These are phyloP conservation scores for Mythimna pallens DNA, from an alignment of 2,888 invertebrate genomes.

Conservation along the genomic window DNA sequence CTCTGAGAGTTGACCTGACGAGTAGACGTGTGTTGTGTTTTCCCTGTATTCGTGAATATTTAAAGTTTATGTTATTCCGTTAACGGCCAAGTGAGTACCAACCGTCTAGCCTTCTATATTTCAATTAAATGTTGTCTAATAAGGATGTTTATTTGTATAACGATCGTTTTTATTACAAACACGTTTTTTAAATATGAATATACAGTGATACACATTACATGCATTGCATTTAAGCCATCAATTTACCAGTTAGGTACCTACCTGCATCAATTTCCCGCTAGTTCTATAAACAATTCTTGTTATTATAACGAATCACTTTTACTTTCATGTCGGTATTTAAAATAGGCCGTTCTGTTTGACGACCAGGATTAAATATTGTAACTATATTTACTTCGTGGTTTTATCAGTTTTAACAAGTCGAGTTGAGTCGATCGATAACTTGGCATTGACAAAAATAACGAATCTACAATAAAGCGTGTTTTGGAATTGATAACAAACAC, in stretches of 20 bases:
- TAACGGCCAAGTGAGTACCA: conserved; percentile 32
- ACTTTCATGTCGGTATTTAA: not conserved
- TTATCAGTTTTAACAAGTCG: conserved; percentile 10
- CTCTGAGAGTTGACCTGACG: conserved; percentile 47
- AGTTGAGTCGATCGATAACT: conserved; percentile 25
- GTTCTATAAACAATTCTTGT: conserved; percentile 18
- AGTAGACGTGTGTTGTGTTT: conserved; percentile 58
- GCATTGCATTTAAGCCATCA: conserved; percentile 11
- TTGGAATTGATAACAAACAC: conserved; percentile 23
- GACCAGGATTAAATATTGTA: not conserved
- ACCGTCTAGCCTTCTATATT: not conserved
- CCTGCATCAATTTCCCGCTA: conserved; percentile 29
- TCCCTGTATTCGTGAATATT: conserved; percentile 10
- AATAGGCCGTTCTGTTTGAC: conserved; percentile 2
- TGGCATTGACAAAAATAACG: conserved; percentile 29
- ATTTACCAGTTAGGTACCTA: conserved; percentile 13
- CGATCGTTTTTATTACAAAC: not conserved
- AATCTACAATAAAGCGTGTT: not conserved
- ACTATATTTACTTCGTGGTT: not conserved
- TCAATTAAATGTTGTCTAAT: not conserved
- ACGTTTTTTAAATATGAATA: not conserved
- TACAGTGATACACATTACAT: conserved; percentile 10
- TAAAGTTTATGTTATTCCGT: not conserved
- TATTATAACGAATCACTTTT: conserved; percentile 25
- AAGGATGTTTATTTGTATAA: not conserved